phyloP scores from a whole-genome alignment of 2,797 vertebrate genomes.

The Champsocephalus gunnari region DNA sequence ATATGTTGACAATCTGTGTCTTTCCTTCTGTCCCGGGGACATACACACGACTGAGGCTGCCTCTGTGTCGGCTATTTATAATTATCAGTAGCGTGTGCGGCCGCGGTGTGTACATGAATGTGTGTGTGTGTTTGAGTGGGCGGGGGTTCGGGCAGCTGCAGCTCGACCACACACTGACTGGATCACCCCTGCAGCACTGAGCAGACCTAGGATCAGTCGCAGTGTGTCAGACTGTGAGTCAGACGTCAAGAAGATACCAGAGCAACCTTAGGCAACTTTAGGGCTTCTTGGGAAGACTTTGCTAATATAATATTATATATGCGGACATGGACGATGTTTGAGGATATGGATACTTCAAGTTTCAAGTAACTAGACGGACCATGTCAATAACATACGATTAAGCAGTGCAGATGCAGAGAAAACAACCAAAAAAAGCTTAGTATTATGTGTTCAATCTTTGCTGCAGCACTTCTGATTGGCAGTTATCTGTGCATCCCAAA shows the following conservation, averaged over 20 bases:
- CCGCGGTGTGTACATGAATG: constrained; percentile 61
- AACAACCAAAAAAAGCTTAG: too few relatives aligned
- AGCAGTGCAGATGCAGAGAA: too few relatives aligned
- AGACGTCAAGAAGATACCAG: constrained; percentile 35
- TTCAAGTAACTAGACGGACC: not conserved
- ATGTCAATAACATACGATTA: too few relatives aligned
- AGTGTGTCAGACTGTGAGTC: constrained; percentile 52
- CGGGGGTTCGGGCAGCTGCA: constrained; percentile 78
- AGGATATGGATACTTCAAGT: not conserved
- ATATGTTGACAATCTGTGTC: constrained; percentile 69
- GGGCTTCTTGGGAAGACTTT: constrained; percentile 10
- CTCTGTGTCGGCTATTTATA: constrained; percentile 83
- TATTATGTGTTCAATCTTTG: too few relatives aligned
- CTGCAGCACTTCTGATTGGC: too few relatives aligned
- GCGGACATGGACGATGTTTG: not conserved
- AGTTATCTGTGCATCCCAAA: too few relatives aligned
- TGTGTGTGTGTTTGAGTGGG: constrained; percentile 49
- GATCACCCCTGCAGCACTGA: constrained; percentile 36
- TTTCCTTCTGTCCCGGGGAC: constrained; percentile 60
- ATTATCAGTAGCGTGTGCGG: constrained; percentile 60
- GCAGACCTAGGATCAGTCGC: constrained; percentile 54
- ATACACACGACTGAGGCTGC: constrained; percentile 57
- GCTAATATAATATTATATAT: not conserved
- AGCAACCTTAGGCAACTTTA: constrained; percentile 20
- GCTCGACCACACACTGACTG: constrained; percentile 49